phyloP scores from a whole-genome alignment of 2,113 vertebrate genomes.

The Arvicanthis niloticus region DNA sequence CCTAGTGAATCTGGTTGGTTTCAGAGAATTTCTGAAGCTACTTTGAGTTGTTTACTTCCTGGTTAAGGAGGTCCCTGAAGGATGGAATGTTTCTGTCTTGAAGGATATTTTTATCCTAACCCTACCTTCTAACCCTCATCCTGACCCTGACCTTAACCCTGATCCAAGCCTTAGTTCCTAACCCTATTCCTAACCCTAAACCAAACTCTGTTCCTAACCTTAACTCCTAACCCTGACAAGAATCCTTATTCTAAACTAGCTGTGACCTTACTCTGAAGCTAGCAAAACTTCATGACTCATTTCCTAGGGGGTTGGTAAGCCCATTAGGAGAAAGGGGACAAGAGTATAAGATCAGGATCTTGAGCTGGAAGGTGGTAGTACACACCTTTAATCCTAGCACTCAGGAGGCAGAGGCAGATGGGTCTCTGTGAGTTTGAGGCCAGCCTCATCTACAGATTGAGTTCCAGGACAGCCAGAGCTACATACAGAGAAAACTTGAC shows the following conservation, averaged over 20 bases:
- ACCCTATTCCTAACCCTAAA: not conserved
- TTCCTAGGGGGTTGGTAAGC: not conserved
- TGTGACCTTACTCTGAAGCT: not conserved
- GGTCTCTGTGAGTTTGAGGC: not conserved
- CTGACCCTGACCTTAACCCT: not conserved
- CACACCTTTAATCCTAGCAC: not conserved
- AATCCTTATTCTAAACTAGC: not conserved
- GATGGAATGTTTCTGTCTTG: not conserved
- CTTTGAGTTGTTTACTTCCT: not conserved
- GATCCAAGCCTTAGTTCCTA: not conserved
- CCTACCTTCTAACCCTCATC: not conserved
- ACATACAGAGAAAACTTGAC: not conserved
- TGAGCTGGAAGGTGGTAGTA: not conserved
- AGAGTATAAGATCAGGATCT: not conserved
- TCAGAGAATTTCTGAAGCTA: not conserved
- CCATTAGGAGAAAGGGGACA: not conserved
- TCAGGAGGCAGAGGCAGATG: not conserved
- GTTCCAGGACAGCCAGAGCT: not conserved
- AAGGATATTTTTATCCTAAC: not conserved
- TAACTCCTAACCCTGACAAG: not conserved
- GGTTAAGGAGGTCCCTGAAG: not conserved
- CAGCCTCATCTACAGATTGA: not conserved
- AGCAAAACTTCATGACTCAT: not conserved
- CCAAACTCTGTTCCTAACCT: not conserved
- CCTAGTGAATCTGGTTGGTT: not conserved